phyloP scores from a whole-genome alignment of 2,888 invertebrate species.

The Spisula subtruncata region DNA sequence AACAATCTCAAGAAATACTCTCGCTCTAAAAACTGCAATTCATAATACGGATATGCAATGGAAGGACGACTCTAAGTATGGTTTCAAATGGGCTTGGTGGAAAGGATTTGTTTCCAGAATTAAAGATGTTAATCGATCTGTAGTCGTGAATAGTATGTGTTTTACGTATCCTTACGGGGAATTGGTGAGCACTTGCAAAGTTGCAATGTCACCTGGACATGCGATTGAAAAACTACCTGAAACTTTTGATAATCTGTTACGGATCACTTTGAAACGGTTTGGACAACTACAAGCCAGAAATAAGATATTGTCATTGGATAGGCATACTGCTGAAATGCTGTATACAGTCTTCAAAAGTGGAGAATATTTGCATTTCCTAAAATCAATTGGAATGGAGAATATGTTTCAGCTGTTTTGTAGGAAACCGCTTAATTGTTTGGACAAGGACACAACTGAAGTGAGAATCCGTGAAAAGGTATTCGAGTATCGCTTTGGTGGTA shows the following conservation, averaged over 20 bases:
- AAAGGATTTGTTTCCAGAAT: background rate
- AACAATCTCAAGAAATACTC: background rate
- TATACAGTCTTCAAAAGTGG: background rate
- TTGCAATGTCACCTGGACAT: background rate
- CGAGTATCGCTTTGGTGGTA: background rate
- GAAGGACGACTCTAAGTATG: background rate
- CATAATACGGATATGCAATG: background rate
- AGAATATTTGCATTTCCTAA: background rate
- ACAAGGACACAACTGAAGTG: background rate
- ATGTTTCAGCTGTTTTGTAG: background rate
- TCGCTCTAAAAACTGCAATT: too few relatives aligned
- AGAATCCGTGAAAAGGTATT: background rate
- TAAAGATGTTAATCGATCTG: background rate
- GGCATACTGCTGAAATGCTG: background rate
- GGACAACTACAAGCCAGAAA: background rate
- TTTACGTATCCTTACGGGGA: background rate
- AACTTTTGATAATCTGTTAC: background rate
- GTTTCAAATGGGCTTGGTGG: background rate
- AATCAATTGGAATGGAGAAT: background rate
- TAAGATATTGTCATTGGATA: background rate
- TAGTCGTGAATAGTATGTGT: background rate
- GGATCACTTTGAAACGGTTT: background rate
- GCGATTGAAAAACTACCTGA: background rate
- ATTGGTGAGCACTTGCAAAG: background rate
- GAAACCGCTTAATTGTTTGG: too few relatives aligned